phyloP scores from a whole-genome alignment of 2,888 invertebrate genomes.

The Lepidocyrtinus sp. region DNA sequence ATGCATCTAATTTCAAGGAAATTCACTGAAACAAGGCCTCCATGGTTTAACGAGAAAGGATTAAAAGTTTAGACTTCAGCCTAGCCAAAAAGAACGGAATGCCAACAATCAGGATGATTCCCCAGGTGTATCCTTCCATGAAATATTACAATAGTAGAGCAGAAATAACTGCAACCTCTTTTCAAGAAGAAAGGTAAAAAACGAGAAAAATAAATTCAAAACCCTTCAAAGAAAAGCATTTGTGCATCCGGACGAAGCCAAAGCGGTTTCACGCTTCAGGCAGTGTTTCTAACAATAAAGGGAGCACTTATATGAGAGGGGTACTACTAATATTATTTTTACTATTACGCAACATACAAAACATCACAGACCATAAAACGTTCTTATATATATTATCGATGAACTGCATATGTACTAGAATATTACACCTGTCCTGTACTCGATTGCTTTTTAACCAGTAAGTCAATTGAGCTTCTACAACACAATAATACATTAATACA shows the following conservation, averaged over 20 bases:
- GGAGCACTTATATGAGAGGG: background rate
- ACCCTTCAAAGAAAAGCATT: conserved; percentile 14
- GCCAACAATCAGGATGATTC: background rate
- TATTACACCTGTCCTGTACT: too few relatives aligned
- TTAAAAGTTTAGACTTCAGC: background rate
- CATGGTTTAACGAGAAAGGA: too few relatives aligned
- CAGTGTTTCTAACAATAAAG: conserved; percentile 8
- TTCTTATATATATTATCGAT: too few relatives aligned
- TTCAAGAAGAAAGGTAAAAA: background rate
- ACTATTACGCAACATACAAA: too few relatives aligned
- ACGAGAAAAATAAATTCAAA: background rate
- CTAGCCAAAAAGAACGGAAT: background rate
- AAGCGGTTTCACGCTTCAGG: conserved; percentile 35
- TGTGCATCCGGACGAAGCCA: conserved; percentile 42
- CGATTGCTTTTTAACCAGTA: too few relatives aligned
- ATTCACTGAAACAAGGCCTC: too few relatives aligned
- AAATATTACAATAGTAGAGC: background rate
- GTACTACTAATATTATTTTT: too few relatives aligned
- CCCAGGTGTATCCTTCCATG: conserved; percentile 48
- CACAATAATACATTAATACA: too few relatives aligned
- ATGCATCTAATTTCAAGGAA: too few relatives aligned
- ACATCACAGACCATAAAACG: too few relatives aligned
- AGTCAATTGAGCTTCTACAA: too few relatives aligned
- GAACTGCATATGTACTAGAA: too few relatives aligned
- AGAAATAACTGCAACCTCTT: background rate